These are phyloP conservation scores for Tethya wilhelma DNA, from an alignment of 37 sponge, comb jelly and placozoan genomes.

Conservation along the genomic window DNA sequence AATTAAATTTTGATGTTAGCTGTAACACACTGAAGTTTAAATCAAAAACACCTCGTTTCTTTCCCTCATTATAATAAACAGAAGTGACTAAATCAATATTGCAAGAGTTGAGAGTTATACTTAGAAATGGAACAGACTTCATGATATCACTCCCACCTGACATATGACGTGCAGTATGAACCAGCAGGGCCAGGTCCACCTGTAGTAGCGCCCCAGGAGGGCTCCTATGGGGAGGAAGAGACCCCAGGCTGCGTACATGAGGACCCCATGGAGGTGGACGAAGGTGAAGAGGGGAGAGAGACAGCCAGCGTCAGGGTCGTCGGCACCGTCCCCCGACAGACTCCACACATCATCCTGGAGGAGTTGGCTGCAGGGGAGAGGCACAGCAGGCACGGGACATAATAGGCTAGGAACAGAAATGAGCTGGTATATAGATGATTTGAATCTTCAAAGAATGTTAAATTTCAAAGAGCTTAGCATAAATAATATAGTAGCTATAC, in stretches of 20 bases:
- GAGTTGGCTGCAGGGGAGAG: background rate
- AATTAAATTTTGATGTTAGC: too few species aligned
- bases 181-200: slow-evolving; percentile 63
- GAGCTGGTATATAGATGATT: background rate
- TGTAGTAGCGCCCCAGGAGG: slow-evolving; percentile 75
- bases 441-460: background rate
- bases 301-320: slow-evolving; percentile 11
- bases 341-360: slow-evolving; percentile 54
- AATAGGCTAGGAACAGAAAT: background rate
- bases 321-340: slow-evolving; percentile 17
- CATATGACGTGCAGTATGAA: slow-evolving; percentile 59
- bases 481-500: too few species aligned
- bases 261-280: slow-evolving; percentile 68
- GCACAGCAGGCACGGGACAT: background rate
- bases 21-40: background rate
- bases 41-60: background rate
- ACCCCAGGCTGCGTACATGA: slow-evolving; percentile 79
- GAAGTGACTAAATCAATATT: too few species aligned
- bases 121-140: too few species aligned
- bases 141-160: slow-evolving; percentile 70
- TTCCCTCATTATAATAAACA: background rate
- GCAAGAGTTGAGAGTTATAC: too few species aligned
- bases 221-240: slow-evolving; percentile 67
- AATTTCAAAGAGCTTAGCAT: too few species aligned
- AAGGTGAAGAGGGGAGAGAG: slow-evolving; percentile 30